Conservation (phyloP, 23 tunicate species). For the Phallusia fumigata region DNA sequence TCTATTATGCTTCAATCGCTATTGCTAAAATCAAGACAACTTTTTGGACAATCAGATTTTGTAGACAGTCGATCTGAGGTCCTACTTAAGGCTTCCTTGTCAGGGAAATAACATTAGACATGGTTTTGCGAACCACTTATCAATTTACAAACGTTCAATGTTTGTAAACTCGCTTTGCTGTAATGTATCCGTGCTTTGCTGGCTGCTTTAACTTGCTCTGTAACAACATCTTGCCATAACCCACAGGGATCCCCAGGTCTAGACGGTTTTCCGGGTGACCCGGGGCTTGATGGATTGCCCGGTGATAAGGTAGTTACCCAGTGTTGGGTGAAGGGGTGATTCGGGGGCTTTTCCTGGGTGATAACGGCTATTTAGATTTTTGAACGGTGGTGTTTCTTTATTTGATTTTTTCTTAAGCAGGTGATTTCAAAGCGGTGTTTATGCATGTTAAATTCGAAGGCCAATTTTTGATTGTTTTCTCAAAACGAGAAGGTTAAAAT, state of each 20-base stretch:
- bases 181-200: no score
- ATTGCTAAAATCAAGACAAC: no score
- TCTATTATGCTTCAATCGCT: no score
- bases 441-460: no score
- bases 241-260: conserved; percentile 48
- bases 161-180: no score
- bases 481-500: neutral
- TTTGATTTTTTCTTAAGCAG: no score
- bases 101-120: no score
- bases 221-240: neutral
- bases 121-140: neutral
- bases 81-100: no score
- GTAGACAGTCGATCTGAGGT: no score
- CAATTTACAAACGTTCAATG: neutral
- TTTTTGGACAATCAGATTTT: no score
- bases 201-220: conserved; percentile 1
- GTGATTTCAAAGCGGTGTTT: no score
- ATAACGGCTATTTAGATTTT: neutral
- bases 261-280: conserved; percentile 62
- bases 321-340: conserved; percentile 11
- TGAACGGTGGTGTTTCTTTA: neutral
- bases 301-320: conserved; percentile 49
- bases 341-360: conserved; percentile 6
- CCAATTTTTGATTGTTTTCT: no score
- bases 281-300: conserved; percentile 65